These are phyloP conservation scores for Heliocidaris erythrogramma DNA, from an alignment of 35 echinoderm and acorn worm genomes.

Conservation along the genomic window DNA sequence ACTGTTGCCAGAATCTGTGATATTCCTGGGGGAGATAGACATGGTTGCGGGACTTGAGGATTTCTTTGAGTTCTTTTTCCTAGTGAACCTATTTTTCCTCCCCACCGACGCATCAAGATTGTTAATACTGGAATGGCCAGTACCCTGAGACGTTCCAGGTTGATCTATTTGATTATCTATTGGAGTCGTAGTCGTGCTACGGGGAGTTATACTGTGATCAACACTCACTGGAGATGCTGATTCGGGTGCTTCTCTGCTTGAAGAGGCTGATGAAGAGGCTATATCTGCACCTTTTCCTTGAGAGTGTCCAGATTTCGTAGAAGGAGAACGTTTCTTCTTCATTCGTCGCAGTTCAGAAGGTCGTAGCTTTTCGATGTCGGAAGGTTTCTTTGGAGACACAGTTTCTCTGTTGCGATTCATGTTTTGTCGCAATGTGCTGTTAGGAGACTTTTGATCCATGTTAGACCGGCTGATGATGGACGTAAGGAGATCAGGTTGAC, in stretches of 20 bases:
- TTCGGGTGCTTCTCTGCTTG: background rate
- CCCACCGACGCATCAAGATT: constrained; percentile 3
- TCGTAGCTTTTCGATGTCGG: constrained; percentile 25
- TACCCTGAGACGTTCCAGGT: background rate
- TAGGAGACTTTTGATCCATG: background rate
- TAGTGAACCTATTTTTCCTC: constrained; percentile 17
- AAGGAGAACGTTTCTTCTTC: constrained; percentile 15
- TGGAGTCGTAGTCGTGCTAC: constrained; percentile 13
- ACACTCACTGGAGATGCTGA: background rate
- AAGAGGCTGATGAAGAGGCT: background rate
- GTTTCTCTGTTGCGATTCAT: background rate
- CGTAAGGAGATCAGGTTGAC: background rate
- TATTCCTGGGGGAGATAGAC: background rate
- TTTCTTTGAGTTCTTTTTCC: background rate
- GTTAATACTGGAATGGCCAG: background rate
- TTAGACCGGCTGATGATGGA: background rate
- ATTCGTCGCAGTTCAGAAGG: constrained; percentile 14
- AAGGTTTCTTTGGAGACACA: background rate
- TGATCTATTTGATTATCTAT: background rate
- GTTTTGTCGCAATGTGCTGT: constrained; percentile 38
- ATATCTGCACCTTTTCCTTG: background rate
- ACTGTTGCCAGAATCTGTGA: background rate
- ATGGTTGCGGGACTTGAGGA: background rate
- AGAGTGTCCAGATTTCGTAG: background rate
- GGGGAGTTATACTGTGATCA: constrained; percentile 16